Evolutionary conservation across 2,888 invertebrate species (phyloP).

Genomic region (Stenichneumon culpator): DNA sequence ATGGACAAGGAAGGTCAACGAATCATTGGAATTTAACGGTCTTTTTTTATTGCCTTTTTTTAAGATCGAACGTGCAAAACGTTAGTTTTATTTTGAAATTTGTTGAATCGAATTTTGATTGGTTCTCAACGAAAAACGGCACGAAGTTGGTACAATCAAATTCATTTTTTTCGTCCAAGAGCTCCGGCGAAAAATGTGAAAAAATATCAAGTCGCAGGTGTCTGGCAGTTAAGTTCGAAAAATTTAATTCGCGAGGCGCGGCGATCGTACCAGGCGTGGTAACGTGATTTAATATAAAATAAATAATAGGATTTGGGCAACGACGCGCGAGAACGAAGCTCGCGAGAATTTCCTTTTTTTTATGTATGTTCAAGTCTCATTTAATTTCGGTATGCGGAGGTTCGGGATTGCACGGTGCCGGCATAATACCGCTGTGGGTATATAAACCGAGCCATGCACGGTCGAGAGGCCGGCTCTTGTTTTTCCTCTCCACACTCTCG

Average conservation of each 20-base stretch:
- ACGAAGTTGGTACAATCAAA: background rate
- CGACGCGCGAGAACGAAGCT: background rate
- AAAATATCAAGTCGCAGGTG: constrained; percentile 30
- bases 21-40: constrained; percentile 12
- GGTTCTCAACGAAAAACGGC: background rate
- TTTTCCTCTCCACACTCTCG: constrained; percentile 43
- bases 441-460: constrained; percentile 16
- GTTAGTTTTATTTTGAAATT: background rate
- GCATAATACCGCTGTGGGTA: constrained; percentile 26
- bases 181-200: background rate
- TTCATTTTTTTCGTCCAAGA: background rate
- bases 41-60: constrained; percentile 12
- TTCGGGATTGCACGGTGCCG: constrained; percentile 32
- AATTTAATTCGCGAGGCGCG: constrained; percentile 15
- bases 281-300: constrained; percentile 49
- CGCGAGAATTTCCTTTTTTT: constrained; percentile 6
- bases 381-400: constrained; percentile 49
- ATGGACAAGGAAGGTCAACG: constrained; percentile 24
- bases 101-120: background rate
- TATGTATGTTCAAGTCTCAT: constrained; percentile 33
- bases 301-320: constrained; percentile 47
- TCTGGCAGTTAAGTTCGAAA: constrained; percentile 29
- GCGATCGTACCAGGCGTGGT: constrained; percentile 4
- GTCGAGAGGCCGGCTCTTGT: constrained; percentile 40
- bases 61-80: background rate